A percentile compares a stretch with the other conserved stretches of the same genome.
Evolutionary conservation across 2,113 vertebrate genomes (phyloP).

Genomic region (Anguilla rostrata): DNA sequence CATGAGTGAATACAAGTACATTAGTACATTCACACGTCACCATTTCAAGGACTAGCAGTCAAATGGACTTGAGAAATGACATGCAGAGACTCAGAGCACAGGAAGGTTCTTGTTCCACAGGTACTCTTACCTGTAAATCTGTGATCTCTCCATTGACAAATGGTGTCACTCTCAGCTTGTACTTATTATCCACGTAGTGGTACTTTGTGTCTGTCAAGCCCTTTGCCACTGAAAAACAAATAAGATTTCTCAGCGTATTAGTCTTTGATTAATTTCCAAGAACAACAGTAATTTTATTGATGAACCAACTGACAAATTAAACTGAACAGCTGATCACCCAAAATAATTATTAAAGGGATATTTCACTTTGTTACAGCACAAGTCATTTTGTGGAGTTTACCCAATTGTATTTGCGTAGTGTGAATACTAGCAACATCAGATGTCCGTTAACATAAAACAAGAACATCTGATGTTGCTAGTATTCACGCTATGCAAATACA

Average conservation of each 20-base stretch:
- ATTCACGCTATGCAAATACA: too few species aligned
- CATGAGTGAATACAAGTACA: neutral
- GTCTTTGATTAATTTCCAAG: neutral
- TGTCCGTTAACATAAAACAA: too few species aligned
- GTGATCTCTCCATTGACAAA: slow-evolving; percentile 69
- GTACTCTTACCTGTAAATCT: slow-evolving; percentile 63
- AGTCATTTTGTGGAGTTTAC: too few species aligned
- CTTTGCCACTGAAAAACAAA: slow-evolving; percentile 71
- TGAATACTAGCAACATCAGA: too few species aligned
- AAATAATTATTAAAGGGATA: neutral
- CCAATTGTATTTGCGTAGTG: too few species aligned
- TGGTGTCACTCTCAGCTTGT: slow-evolving; percentile 75
- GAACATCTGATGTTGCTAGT: too few species aligned
- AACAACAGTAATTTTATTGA: neutral
- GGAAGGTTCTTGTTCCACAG: neutral
- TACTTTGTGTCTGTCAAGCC: slow-evolving; percentile 56
- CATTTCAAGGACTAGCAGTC: too few species aligned
- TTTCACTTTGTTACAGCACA: too few species aligned
- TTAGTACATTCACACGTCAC: too few species aligned
- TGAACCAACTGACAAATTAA: neutral
- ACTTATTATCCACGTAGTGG: slow-evolving; percentile 51
- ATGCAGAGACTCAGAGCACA: neutral
- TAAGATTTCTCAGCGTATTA: neutral
- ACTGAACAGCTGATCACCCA: neutral
- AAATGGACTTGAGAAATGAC: neutral